Conservation (phyloP, 2,888 invertebrate species). For the Chrysolina americana region DNA sequence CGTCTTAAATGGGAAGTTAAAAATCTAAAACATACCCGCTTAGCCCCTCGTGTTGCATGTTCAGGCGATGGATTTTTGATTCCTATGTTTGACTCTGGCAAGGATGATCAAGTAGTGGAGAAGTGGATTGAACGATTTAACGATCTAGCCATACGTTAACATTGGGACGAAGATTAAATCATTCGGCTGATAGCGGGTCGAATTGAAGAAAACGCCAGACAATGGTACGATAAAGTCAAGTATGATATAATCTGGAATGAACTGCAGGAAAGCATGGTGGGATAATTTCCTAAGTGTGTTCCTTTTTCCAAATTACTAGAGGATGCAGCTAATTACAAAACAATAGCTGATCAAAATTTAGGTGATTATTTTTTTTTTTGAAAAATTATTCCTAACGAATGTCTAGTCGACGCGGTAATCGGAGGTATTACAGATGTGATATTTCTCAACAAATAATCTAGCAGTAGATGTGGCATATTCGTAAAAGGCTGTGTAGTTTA, state of each 20-base stretch:
- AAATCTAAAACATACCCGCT: background rate
- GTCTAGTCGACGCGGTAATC: too few species aligned
- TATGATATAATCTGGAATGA: background rate
- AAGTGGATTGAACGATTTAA: background rate
- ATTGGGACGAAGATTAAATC: background rate
- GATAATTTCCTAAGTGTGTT: background rate
- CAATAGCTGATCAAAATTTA: conserved; percentile 42
- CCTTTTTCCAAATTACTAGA: conserved; percentile 40
- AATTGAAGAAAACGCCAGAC: too few species aligned
- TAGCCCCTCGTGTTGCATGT: background rate
- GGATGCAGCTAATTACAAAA: conserved; percentile 46
- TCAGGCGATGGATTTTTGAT: background rate
- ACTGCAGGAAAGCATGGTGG: background rate
- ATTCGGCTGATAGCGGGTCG: too few species aligned
- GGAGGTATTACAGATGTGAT: too few species aligned
- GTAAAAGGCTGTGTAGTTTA: too few species aligned
- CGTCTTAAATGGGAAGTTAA: too few species aligned
- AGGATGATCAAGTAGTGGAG: background rate
- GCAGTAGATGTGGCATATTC: too few species aligned
- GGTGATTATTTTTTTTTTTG: conserved; percentile 50
- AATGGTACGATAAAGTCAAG: too few species aligned
- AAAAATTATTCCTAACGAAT: too few species aligned
- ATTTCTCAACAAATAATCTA: too few species aligned
- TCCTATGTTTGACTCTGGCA: background rate
- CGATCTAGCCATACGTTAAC: background rate